Evolutionary conservation across 2,888 invertebrate genomes (phyloP), one percentile per base, ranked within the genome.

Genomic region (Drosophila quinaria): DNA sequence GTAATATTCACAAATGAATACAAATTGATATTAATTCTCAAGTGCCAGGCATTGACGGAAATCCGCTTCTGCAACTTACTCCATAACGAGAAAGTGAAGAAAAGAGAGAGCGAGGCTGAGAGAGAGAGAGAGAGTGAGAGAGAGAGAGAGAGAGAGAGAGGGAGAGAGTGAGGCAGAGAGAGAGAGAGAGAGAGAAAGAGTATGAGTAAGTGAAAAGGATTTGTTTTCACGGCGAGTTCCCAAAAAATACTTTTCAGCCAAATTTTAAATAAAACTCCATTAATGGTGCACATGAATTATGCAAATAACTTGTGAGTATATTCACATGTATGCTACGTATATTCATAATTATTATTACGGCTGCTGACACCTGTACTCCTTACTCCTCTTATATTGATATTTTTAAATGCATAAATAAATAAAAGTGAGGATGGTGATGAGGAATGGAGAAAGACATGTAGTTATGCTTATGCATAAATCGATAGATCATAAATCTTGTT

Each of bases 1-100:
- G 84, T 84, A 84, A 84, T 84, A 88, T 84, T 86, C 84, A 88
- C 88, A 84, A 84, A 84, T 88, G 84, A 88, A 88, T 84, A 84
- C 84, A 84, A 88, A 84, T 84, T 84, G 88, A 82, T 88, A 84
- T 84, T 84, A 84, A 84, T 88, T 84, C 86, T 84, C 75, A 84
- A 84, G 84, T 72, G 81, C 68, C 64, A 51, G 75, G 66, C 76
- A 78, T 58, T 78, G 65, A 69, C 87, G 87, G 85, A 87, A 81
- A 82, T 71, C 86, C 86, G 78, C 74, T 63, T 74, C 65, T 64
- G 63, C 46, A 44, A 44, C 22, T 25, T 39, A 19, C 50, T 52
- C 1, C 52, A 39, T 15, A 5, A 33, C n/a, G 1, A 29, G 29
- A 29, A 29, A 29, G 29, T 2, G 29, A 5, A 29, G 29, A 8